phyloP scores from a whole-genome alignment of 2,113 vertebrate species.

The Oxyura jamaicensis region DNA sequence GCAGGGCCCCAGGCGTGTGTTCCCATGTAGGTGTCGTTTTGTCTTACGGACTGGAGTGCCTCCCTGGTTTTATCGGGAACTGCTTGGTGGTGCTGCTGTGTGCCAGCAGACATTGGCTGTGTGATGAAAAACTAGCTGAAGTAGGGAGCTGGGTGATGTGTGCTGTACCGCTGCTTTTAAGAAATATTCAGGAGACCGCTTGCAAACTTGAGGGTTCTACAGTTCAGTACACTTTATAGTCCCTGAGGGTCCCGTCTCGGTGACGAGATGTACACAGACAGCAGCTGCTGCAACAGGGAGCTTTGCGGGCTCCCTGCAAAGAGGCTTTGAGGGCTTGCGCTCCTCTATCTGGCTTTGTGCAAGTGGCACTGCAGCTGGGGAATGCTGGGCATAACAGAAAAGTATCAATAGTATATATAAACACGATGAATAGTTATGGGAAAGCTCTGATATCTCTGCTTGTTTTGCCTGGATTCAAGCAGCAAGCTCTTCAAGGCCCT shows the following conservation, averaged over 20 bases:
- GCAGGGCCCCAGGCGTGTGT: neutral
- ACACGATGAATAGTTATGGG: neutral
- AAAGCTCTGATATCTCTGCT: neutral
- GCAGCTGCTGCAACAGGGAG: neutral
- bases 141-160: neutral
- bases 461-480: neutral
- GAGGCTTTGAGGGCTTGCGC: neutral
- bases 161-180: neutral
- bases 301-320: no score
- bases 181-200: neutral
- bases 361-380: neutral
- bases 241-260: neutral
- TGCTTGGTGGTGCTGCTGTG: neutral
- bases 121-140: neutral
- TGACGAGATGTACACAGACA: rapidly evolving
- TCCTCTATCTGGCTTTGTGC: neutral
- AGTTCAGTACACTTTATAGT: neutral
- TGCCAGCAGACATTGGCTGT: rapidly evolving
- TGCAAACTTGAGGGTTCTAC: rapidly evolving
- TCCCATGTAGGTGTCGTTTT: neutral
- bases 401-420: neutral
- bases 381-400: neutral
- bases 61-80: neutral
- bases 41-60: neutral
- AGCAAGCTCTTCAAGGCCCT: neutral